Conservation (phyloP, 2,888 invertebrate genomes). For the Drosophila bunnanda region DNA sequence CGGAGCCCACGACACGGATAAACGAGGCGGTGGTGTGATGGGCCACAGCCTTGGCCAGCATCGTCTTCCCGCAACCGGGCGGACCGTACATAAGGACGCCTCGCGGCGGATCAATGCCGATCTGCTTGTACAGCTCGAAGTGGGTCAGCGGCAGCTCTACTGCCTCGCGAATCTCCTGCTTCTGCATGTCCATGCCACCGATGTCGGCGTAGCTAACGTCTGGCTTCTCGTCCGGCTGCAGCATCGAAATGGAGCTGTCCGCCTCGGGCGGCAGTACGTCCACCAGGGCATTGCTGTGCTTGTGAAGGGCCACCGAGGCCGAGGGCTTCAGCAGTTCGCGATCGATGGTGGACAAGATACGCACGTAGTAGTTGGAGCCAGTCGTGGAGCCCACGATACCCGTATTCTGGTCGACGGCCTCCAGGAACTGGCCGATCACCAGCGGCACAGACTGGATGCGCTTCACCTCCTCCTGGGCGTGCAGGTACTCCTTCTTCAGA, state of each 20-base stretch:
- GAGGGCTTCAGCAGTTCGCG: constrained; percentile 98
- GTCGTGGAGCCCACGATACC: constrained; percentile 99
- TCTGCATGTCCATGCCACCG: constrained; percentile 99
- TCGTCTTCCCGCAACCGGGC: constrained; percentile 99
- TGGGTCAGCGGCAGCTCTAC: constrained; percentile 99
- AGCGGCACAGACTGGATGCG: constrained; percentile 99
- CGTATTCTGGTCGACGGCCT: constrained; percentile 99
- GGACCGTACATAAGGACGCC: constrained; percentile 99
- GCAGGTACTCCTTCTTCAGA: constrained; percentile 98
- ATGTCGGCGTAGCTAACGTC: constrained; percentile 99
- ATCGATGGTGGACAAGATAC: constrained; percentile 99
- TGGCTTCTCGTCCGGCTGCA: constrained; percentile 98
- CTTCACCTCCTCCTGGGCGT: constrained; percentile 99
- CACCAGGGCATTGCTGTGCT: constrained; percentile 99
- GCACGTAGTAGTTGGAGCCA: constrained; percentile 99
- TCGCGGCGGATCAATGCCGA: constrained; percentile 99
- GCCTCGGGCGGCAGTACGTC: constrained; percentile 99
- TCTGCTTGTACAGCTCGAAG: constrained; percentile 98
- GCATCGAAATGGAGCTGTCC: constrained; percentile 99
- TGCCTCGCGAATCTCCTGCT: constrained; percentile 99
- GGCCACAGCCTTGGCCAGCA: constrained; percentile 99
- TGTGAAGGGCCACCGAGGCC: constrained; percentile 98
- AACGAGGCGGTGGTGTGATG: constrained; percentile 99
- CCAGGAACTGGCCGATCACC: constrained; percentile 99
- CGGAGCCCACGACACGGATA: constrained; percentile 99